Base-by-base conservation (phyloP, 2,888 invertebrate genomes). In the Metallyticus violacea region DNA sequence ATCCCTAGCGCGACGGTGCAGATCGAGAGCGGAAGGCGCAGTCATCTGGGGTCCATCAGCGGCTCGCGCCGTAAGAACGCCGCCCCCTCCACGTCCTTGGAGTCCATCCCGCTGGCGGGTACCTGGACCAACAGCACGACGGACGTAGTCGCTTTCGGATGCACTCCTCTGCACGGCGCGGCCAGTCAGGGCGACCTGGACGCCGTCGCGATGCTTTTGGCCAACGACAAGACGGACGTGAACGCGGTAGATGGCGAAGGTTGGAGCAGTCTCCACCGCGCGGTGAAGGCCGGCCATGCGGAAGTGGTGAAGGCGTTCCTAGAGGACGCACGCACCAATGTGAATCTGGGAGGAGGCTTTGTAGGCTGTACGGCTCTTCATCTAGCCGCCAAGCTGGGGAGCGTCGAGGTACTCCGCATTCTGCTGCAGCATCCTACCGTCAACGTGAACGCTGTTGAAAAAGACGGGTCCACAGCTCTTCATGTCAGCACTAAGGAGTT, bases 151-250 rank as follows among this genome's bases (percentile, higher is more conserved):
- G 40, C 62, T 15, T 86, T 86, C 28, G 86, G 86, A 5, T 25
- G 77, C 29, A 86, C 86, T 26, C 27, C 79, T 0, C 79, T 86
- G 62, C 86, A 86, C 28, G 30, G 79, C n/a, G 86, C 86, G 2
- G 86, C 83, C 3, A 79, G 29, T 27, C 79, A 84, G 40, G 86
- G 86, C 26, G 62, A 86, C 79, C 27, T 40, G n/a, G 83, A 77
- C 26, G 79, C 79, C n/a, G 86, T 84, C 26, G 30, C 62, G 26
- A 3, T 79, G 26, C 88, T 86, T 1, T 83, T 86, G 25, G 29
- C 29, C 9, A 83, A 28, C 9, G 9, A 77, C 40, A 77, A 77
- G 28, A 83, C 77, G 3, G 83, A 83, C 7, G 29, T 77, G n/a
- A 83, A 83, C 28, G 83, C 83, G 15, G 77, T 83, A 1, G 83